phyloP scores from a whole-genome alignment of 2,113 vertebrate genomes.

The Syngnathus floridae region DNA sequence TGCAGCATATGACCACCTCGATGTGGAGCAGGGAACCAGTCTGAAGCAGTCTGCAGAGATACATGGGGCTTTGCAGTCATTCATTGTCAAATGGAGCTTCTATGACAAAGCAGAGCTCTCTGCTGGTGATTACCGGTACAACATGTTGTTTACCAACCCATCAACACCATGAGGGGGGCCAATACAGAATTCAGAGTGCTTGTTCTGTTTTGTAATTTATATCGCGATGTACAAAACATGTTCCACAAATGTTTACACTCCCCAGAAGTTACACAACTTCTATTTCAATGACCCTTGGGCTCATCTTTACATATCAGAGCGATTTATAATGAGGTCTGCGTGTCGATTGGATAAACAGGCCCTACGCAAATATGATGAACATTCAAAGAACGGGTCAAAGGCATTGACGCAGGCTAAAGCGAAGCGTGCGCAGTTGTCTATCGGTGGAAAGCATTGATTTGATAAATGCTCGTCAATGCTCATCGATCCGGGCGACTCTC shows the following conservation, averaged over 20 bases:
- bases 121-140: slow-evolving; percentile 44
- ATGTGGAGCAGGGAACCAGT: slow-evolving; percentile 59
- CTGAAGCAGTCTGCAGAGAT: slow-evolving; percentile 59
- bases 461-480: slow-evolving; percentile 17
- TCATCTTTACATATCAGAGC: slow-evolving; percentile 28
- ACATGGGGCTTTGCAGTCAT: slow-evolving; percentile 24
- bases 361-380: slow-evolving; percentile 1
- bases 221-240: background rate
- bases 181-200: slow-evolving; percentile 5
- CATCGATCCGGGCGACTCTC: slow-evolving; percentile 15
- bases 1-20: slow-evolving; percentile 13
- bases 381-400: slow-evolving; percentile 37
- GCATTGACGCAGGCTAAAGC: background rate
- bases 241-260: background rate
- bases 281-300: background rate
- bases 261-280: background rate
- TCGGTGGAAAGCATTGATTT: slow-evolving; percentile 29
- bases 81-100: slow-evolving; percentile 9
- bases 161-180: slow-evolving; percentile 30
- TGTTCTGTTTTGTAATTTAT: slow-evolving; percentile 13
- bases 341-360: slow-evolving; percentile 47
- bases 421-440: background rate
- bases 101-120: slow-evolving; percentile 45
- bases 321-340: slow-evolving; percentile 32
- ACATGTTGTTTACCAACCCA: slow-evolving; percentile 65